phyloP scores from a whole-genome alignment of 2,797 vertebrate species.

The Adelosebastes latens region DNA sequence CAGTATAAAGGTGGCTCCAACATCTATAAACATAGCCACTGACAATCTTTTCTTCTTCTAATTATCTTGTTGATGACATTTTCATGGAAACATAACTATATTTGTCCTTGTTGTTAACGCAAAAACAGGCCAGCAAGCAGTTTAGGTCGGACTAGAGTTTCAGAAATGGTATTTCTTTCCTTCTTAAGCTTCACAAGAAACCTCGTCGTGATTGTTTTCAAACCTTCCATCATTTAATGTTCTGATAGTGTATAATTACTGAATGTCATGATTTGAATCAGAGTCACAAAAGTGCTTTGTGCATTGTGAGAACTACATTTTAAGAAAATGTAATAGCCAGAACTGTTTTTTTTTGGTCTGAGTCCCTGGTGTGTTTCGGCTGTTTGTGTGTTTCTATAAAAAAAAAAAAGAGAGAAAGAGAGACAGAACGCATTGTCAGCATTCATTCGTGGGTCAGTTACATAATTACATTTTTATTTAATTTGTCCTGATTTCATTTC shows the following conservation, averaged over 20 bases:
- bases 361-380: background rate
- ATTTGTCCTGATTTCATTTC: conserved; percentile 45
- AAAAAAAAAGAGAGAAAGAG: background rate
- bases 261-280: background rate
- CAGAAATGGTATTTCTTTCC: too few species aligned
- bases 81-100: background rate
- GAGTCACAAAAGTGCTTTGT: background rate
- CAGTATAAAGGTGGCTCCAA: too few species aligned
- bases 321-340: background rate
- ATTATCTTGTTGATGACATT: background rate
- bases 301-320: background rate
- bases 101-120: background rate
- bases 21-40: too few species aligned
- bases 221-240: too few species aligned
- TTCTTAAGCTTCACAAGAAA: too few species aligned
- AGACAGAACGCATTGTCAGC: conserved; percentile 6
- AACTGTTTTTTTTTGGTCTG: background rate
- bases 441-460: background rate
- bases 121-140: background rate
- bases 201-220: too few species aligned
- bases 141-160: too few species aligned
- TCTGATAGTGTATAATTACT: background rate
- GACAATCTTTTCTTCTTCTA: too few species aligned
- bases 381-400: background rate
- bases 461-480: conserved; percentile 41